Base-by-base conservation (phyloP, 2,888 invertebrate species). In the Leptinotarsa peninsularis region DNA sequence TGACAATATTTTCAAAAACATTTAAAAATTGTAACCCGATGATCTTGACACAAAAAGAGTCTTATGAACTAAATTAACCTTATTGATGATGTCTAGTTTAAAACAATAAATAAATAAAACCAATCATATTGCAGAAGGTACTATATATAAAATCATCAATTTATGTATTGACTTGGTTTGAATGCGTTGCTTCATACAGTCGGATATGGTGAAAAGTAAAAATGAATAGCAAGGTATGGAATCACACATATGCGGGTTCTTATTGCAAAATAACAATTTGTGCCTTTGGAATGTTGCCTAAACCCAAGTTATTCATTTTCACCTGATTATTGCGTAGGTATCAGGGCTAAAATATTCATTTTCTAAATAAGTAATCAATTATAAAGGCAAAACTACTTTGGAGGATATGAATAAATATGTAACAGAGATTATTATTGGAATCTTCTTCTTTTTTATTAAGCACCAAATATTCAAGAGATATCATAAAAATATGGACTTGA, bases 381-480 rank as follows among this genome's bases (percentile, higher is more conserved):
- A 17, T 5, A 33, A 33, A 17, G 17, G 43, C 18, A 63, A 63
- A 63, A 63, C 58, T 58, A n/a, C 63, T 63, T 63, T 33, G 27
- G 63, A 72, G 72, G 81, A 82, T 81, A 82, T 81, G 82, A 81
- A 80, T 81, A 78, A 81, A 81, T 79, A 78, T 81, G 79, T 76
- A 72, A 67, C 50, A 74, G 75, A 78, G 73, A 75, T 73, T 75
- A 72, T 67, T 66, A 72, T 17, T 70, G 66, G 66, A 73, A 67
- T 73, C 69, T 58, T 75, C 54, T 49, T 72, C 72, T 77, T 67
- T 43, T 43, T 43, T 63, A 63, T 73, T 63, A 78, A 78, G 78
- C 78, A 78, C 78, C 78, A 78, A 78, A 76, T 75, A 75, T 78
- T 78, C 76, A 76, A 75, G 76, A 78, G 73, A 76, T 78, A 71